Percentiles rank a stretch among this genome's conserved stretches.
Conservation (phyloP, 2,888 invertebrate species). For the Nysson spinosus region DNA sequence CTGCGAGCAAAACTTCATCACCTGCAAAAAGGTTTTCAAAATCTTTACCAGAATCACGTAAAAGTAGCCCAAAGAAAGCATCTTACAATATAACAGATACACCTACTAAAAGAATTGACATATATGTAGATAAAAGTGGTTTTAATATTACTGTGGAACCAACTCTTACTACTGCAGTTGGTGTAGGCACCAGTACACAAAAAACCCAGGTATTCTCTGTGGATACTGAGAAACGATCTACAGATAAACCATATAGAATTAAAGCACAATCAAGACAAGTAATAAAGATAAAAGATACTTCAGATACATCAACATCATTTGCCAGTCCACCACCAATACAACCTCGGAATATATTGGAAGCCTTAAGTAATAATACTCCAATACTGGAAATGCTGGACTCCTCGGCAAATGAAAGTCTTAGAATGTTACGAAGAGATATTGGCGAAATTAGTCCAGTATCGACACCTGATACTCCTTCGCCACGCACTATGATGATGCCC, state of each 20-base stretch:
- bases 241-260: constrained; percentile 51
- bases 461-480: constrained; percentile 74
- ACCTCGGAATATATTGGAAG: constrained; percentile 45
- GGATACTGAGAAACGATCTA: constrained; percentile 33
- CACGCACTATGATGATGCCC: constrained; percentile 69
- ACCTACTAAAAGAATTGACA: constrained; percentile 34
- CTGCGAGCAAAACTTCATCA: constrained; percentile 55
- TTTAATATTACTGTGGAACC: constrained; percentile 50
- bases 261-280: constrained; percentile 46
- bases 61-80: constrained; percentile 54
- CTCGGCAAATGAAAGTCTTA: constrained; percentile 58
- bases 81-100: constrained; percentile 2
- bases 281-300: constrained; percentile 62
- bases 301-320: constrained; percentile 74
- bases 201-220: constrained; percentile 60
- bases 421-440: constrained; percentile 50
- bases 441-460: constrained; percentile 74
- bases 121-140: constrained; percentile 37
- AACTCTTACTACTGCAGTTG: constrained; percentile 32
- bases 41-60: constrained; percentile 56
- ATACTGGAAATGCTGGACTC: constrained; percentile 72
- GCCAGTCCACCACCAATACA: constrained; percentile 68
- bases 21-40: constrained; percentile 57
- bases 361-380: constrained; percentile 60
- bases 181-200: constrained; percentile 65